Base-by-base conservation (phyloP, 2,797 vertebrate genomes). In the Takifugu ocellatus region DNA sequence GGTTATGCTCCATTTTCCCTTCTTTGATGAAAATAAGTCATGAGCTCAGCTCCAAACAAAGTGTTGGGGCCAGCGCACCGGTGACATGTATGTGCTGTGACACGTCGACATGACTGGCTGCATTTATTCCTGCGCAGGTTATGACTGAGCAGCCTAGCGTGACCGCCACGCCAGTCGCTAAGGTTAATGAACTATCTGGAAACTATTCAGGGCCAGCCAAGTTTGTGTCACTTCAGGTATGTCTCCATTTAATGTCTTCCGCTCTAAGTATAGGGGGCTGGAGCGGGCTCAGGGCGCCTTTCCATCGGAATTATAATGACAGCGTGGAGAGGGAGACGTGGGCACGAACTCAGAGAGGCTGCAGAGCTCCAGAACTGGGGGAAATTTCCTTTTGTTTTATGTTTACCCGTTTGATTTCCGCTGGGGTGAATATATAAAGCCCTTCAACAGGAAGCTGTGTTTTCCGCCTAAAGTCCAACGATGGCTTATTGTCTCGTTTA, bases 161-260 rank as follows among this genome's bases (percentile, higher is more conserved):
- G 70, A 61, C 70, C 57, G 56, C 73, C 61, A 64, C 59, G 71
- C 75, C 77, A 81, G 78, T 74, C 66, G 52, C 75, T 73, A 50
- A 82, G 85, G 84, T 87, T 88, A 90, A 90, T 89, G 79, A 89
- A 84, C 83, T 88, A 87, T 87, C 90, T 90, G 88, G 86, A 90
- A 90, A 90, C 84, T 79, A 82, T 87, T 88, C 78, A 6, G 25
- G 64, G 59, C 54, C 75, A 81, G 90, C 90, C 89, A 90, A 90
- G 84, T 89, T 82, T 84, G 74, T 89, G 90, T 91, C 90, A 89
- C 90, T 85, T 88, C 83, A 90, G 88, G 84, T 91, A 90, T 88
- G 83, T 87, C 83, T 89, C 87, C 75, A 75, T 86, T 82, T 81
- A 80, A 88, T 63, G 79, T 77, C 81, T 88, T 85, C 84, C 78